These are phyloP conservation scores for Sabatieria punctata DNA, from an alignment of 2,888 invertebrate species.

Conservation along the genomic window DNA sequence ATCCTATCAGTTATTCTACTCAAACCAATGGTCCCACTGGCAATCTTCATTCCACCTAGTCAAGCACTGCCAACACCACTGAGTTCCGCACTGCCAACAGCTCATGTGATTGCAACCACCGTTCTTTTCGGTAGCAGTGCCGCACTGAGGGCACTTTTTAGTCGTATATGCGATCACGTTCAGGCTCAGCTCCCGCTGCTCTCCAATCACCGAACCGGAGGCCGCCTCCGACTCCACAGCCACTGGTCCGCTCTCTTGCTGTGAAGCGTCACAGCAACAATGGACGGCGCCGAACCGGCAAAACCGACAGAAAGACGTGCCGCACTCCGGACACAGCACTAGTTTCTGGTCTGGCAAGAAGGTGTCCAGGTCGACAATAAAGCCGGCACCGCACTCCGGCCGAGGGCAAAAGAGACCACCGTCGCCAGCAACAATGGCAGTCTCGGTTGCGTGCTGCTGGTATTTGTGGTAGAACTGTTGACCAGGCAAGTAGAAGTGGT, in stretches of 20 bases:
- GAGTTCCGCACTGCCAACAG: conserved; percentile 17
- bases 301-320: not conserved
- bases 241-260: not conserved
- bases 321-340: not conserved
- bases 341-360: conserved; percentile 11
- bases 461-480: conserved; percentile 16
- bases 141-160: conserved; percentile 20
- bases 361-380: conserved; percentile 17
- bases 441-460: conserved; percentile 17
- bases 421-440: not conserved
- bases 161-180: not conserved
- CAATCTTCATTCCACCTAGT: conserved; percentile 20
- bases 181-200: conserved; percentile 8
- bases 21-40: conserved; percentile 29
- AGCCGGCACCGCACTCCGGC: conserved; percentile 17
- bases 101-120: conserved; percentile 26
- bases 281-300: not conserved
- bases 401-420: conserved; percentile 16
- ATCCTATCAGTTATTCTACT: too few relatives aligned
- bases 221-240: too few relatives aligned
- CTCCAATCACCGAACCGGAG: not conserved
- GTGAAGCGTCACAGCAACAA: not conserved
- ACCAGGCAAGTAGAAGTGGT: conserved; percentile 20
- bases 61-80: conserved; percentile 22
- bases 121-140: conserved; percentile 17